A percentile compares a stretch with the other conserved stretches of the same genome.
Conservation (phyloP, 2,797 vertebrate species). For the Sebastes cheni region DNA sequence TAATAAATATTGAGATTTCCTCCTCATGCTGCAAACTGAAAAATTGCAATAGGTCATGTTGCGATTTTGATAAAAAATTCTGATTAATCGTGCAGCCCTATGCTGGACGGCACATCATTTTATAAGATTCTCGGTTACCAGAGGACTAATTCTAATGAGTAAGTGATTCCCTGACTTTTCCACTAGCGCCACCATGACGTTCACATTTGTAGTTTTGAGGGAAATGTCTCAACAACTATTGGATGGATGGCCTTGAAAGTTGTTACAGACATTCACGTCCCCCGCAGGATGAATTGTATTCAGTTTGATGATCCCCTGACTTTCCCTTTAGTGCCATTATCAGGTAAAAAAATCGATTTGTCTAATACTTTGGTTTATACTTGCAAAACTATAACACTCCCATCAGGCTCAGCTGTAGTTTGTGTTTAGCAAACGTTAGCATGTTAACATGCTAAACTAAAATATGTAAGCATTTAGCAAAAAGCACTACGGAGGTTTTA, state of each 20-base stretch:
- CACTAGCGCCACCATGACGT: not conserved
- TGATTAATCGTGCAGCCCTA: fast-evolving
- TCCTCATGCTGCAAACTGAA: no score
- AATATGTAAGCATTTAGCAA: not conserved
- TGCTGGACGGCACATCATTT: not conserved
- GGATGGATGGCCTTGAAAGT: not conserved
- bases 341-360: no score
- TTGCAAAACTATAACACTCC: not conserved
- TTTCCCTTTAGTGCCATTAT: not conserved
- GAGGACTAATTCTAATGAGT: not conserved
- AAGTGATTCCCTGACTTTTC: not conserved
- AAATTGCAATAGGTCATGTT: no score
- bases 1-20: no score
- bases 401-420: no score
- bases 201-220: not conserved
- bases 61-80: no score
- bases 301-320: not conserved
- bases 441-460: not conserved
- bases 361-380: not conserved
- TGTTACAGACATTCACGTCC: not conserved
- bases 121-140: not conserved
- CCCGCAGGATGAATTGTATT: not conserved
- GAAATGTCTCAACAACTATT: not conserved
- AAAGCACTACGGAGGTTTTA: not conserved
- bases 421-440: no score